Evolutionary conservation across 2,797 vertebrate species (phyloP), one percentile per base, ranked within the genome.

Genomic region (Scolopax bukidnonensis): DNA sequence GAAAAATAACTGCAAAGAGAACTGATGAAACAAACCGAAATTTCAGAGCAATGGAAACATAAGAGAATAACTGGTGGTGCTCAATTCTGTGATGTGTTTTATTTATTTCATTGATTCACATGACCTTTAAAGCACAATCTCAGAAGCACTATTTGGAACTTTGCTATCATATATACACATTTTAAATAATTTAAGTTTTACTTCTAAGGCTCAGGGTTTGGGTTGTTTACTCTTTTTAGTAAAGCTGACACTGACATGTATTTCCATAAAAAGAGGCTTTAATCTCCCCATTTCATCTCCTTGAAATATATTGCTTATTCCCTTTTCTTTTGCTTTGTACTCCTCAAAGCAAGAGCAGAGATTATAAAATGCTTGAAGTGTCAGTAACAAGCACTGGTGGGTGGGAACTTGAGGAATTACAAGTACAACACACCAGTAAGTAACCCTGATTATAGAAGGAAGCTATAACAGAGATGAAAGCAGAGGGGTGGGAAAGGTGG

Each of bases 151-250:
- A 12, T 41, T 38, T 83, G 9, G 28, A 83, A 85, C 53, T 38
- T 81, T 76, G 43, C 51, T 87, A 82, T 78, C 65, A 75, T 40
- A 84, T 8, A 78, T 32, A 47, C 63, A 76, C 63, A 76, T 79
- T 81, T 82, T 74, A 80, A 94, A 92, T 84, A 28, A 88, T 91
- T 95, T 25, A 90, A 40, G 6, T 69, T 95, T 89, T 53, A 76
- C 61, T 94, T 69, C 67, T 82, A 73, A 81, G 40, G 30, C 65
- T 84, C 27, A 45, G 51, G 13, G 16, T n/a, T 68, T 48, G 41
- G 2, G 1, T 4, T 47, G 74, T 88, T 48, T 45, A 28, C 38
- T 88, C 36, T 77, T 85, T 79, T 61, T 57, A 4, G 21, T 81
- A 88, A 86, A 68, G 61, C n/a, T 90, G 67, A 78, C 63, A 57